Evolutionary conservation across 1,140 invertebrate genomes (phyloP).

Genomic region (Batillaria attramentaria): DNA sequence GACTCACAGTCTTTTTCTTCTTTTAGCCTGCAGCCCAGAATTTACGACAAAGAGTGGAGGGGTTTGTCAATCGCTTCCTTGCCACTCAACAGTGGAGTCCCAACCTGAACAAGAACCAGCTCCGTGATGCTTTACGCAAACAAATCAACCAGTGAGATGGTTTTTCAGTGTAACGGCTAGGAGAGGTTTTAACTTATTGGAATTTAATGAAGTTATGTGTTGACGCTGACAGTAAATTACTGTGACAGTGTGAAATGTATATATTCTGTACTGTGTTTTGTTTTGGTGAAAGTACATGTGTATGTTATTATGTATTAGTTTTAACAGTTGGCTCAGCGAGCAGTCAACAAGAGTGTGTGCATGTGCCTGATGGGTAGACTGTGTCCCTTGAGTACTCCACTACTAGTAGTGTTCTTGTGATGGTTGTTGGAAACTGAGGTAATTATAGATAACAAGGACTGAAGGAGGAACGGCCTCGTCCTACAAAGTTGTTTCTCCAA

Average conservation of each 20-base stretch:
- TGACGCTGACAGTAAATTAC: too few species aligned
- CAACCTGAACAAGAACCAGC: conserved; percentile 92
- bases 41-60: conserved; percentile 89
- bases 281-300: background rate
- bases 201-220: too few species aligned
- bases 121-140: conserved; percentile 89
- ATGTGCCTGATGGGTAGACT: background rate
- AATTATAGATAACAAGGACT: too few species aligned
- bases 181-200: background rate
- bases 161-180: conserved; percentile 15
- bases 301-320: too few species aligned
- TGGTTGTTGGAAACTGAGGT: too few species aligned
- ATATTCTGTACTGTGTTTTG: background rate
- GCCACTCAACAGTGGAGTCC: conserved; percentile 87
- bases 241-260: too few species aligned
- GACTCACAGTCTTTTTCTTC: conserved; percentile 48
- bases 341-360: conserved; percentile 8
- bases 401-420: too few species aligned
- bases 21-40: conserved; percentile 93
- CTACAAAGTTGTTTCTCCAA: too few species aligned
- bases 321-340: too few species aligned
- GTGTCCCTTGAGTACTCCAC: background rate
- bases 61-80: conserved; percentile 86
- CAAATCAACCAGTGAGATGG: conserved; percentile 88
- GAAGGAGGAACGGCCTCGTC: too few species aligned